phyloP scores from a whole-genome alignment of 1,140 invertebrate genomes.

The Agrilus planipennis region DNA sequence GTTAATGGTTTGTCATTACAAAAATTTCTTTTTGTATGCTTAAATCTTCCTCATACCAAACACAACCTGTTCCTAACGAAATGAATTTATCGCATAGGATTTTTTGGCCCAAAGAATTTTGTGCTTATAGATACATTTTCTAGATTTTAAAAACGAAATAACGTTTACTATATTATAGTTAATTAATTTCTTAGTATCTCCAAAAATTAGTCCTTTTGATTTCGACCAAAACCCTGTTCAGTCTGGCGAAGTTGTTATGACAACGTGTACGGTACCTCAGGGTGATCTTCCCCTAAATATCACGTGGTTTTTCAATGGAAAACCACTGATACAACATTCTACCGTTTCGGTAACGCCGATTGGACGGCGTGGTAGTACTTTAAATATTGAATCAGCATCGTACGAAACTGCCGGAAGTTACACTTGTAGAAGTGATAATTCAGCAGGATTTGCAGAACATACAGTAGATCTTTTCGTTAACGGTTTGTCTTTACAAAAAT shows the following conservation, averaged over 20 bases:
- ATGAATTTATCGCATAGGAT: no score
- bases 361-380: neutral
- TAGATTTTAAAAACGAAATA: no score
- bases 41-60: conserved; percentile 30
- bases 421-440: conserved; percentile 37
- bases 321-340: conserved; percentile 28
- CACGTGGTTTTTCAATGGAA: conserved; percentile 43
- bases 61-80: conserved; percentile 11
- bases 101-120: no score
- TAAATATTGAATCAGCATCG: neutral
- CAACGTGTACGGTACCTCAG: conserved; percentile 50
- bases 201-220: conserved; percentile 49
- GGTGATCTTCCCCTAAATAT: conserved; percentile 51
- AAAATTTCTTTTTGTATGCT: conserved; percentile 22
- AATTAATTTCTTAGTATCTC: conserved; percentile 45
- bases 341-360: neutral
- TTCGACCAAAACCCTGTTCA: conserved; percentile 52
- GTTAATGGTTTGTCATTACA: conserved; percentile 17
- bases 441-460: conserved; percentile 41
- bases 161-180: neutral
- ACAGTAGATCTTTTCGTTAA: conserved; percentile 54
- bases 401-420: conserved; percentile 40
- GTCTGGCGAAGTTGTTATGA: conserved; percentile 58
- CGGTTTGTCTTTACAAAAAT: no score
- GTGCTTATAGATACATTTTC: no score